phyloP scores from a whole-genome alignment of 2,888 invertebrate genomes.

The Tanypteryx hageni region DNA sequence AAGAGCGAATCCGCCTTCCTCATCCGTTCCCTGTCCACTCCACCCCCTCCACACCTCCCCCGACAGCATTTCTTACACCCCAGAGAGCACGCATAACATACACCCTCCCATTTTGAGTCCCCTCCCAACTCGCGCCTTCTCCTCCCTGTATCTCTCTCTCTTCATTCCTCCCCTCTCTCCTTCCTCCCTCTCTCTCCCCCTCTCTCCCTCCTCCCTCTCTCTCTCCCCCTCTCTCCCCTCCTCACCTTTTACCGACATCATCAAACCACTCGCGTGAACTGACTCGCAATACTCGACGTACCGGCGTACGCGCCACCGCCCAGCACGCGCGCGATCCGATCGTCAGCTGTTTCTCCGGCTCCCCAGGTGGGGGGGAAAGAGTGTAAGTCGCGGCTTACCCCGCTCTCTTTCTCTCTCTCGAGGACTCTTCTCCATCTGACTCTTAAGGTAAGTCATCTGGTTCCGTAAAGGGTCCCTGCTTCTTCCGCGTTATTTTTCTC shows the following conservation, averaged over 20 bases:
- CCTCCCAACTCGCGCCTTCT: background rate
- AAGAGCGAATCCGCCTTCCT: background rate
- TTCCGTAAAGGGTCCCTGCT: too few species aligned
- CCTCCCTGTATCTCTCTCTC: background rate
- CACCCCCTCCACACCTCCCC: background rate
- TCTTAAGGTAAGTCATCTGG: conserved; percentile 36
- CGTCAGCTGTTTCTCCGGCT: conserved; percentile 48
- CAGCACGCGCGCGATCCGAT: conserved; percentile 20
- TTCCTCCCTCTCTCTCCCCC: background rate
- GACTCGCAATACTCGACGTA: conserved; percentile 14
- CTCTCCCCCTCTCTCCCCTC: background rate
- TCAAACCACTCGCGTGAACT: conserved; percentile 44
- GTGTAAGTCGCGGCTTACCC: background rate
- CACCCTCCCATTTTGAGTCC: background rate
- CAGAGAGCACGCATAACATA: conserved; percentile 38
- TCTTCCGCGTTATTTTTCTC: background rate
- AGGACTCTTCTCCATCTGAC: background rate
- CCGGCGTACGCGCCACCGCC: conserved; percentile 13
- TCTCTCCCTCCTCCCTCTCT: background rate
- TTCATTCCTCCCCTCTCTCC: background rate
- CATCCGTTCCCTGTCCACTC: background rate
- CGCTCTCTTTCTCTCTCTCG: background rate
- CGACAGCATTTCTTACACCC: background rate
- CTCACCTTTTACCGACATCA: background rate
- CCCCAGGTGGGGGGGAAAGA: background rate